Conservation (phyloP, 2,113 vertebrate genomes). For the Pollachius pollachius region DNA sequence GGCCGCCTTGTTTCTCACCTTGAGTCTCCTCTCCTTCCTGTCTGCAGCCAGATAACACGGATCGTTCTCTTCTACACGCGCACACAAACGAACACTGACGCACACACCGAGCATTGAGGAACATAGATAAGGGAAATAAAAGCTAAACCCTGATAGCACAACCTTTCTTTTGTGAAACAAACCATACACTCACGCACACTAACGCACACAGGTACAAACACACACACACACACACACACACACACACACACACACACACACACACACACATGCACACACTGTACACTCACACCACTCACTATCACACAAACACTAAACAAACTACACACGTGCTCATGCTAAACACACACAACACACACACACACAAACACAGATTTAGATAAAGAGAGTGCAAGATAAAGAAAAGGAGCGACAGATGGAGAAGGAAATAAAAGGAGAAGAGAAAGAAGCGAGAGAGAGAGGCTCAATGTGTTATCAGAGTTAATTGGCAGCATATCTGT, state of each 20-base stretch:
- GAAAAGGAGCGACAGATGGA: too few relatives aligned
- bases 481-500: not conserved
- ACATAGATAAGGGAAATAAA: too few relatives aligned
- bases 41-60: slow-evolving; percentile 67
- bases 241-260: too few relatives aligned
- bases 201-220: too few relatives aligned
- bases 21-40: slow-evolving; percentile 56
- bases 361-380: too few relatives aligned
- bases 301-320: too few relatives aligned
- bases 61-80: slow-evolving; percentile 21
- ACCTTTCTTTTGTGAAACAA: not conserved
- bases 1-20: slow-evolving; percentile 65
- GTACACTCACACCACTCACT: too few relatives aligned
- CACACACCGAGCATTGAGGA: not conserved
- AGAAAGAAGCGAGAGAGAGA: not conserved
- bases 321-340: too few relatives aligned
- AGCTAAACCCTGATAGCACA: not conserved
- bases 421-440: not conserved
- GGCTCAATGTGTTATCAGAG: not conserved
- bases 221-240: too few relatives aligned
- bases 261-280: too few relatives aligned
- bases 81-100: not conserved
- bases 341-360: too few relatives aligned
- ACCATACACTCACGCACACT: not conserved
- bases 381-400: too few relatives aligned